Evolutionary conservation across 1,140 invertebrate species (phyloP).

Genomic region (Linepithema humile): DNA sequence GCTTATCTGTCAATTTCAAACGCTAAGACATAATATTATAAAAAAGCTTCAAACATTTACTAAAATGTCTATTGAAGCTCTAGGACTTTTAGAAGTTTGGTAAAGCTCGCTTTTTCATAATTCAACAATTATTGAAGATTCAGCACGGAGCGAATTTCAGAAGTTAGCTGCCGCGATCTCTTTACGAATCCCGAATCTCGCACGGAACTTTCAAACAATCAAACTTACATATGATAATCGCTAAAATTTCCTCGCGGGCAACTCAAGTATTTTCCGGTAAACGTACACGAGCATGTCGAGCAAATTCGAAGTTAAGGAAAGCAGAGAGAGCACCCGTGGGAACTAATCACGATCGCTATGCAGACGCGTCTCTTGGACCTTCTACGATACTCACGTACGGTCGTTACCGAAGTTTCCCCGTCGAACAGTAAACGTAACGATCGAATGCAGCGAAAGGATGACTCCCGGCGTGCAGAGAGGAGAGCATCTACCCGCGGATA

Average conservation of each 20-base stretch:
- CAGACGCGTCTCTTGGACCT: conserved; percentile 30
- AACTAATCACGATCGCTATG: conserved; percentile 46
- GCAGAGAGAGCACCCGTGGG: conserved; percentile 9
- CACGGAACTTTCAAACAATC: neutral
- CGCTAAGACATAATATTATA: too few species aligned
- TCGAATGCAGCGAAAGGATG: conserved; percentile 43
- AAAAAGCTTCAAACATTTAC: too few species aligned
- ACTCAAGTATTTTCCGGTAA: conserved; percentile 45
- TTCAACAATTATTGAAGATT: neutral
- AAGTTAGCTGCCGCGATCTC: neutral
- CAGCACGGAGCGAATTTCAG: neutral
- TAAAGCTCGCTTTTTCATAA: too few species aligned
- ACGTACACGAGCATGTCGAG: conserved; percentile 19
- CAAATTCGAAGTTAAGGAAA: conserved; percentile 38
- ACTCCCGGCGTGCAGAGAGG: neutral
- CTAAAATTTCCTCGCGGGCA: conserved; percentile 29
- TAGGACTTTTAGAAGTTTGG: too few species aligned
- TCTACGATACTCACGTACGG: conserved; percentile 51
- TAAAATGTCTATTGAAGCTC: too few species aligned
- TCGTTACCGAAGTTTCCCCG: conserved; percentile 61
- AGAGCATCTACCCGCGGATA: conserved; percentile 17
- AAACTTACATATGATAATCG: conserved; percentile 15
- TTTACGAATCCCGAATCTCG: neutral
- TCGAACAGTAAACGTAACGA: conserved; percentile 64
- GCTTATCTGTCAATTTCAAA: too few species aligned